Conservation (phyloP, 2,888 invertebrate genomes). For the Acanthacorydalis orientalis region DNA sequence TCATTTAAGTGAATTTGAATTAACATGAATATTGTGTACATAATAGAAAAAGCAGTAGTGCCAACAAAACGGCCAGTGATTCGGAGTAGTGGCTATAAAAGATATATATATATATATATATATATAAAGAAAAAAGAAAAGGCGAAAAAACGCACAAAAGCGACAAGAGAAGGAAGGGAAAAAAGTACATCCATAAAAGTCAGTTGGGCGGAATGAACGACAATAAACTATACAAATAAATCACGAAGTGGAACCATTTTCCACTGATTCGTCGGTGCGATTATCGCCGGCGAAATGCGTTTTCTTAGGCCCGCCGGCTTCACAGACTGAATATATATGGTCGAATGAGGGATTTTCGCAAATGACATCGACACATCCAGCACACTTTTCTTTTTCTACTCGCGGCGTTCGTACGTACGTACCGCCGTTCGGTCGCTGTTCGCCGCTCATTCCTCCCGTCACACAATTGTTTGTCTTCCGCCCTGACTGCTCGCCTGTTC, state of each 20-base stretch:
- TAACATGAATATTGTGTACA: too few species aligned
- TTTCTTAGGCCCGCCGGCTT: constrained; percentile 4
- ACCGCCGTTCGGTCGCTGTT: too few species aligned
- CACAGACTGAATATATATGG: not conserved
- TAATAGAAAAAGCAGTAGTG: too few species aligned
- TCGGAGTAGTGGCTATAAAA: too few species aligned
- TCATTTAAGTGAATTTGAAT: too few species aligned
- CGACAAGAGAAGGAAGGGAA: constrained; percentile 6
- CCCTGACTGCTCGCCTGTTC: too few species aligned
- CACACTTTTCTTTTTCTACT: too few species aligned
- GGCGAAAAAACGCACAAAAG: not conserved
- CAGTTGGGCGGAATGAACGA: constrained; percentile 23
- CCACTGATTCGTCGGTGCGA: constrained; percentile 18
- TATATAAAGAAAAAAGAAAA: not conserved
- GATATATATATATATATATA: not conserved
- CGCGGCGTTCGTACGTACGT: too few species aligned
- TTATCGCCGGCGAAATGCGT: constrained; percentile 12
- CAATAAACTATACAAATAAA: constrained; percentile 23
- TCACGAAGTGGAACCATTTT: constrained; percentile 16
- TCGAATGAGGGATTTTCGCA: not conserved
- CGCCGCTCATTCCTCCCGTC: too few species aligned
- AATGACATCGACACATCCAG: too few species aligned
- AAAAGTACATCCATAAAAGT: constrained; percentile 23
- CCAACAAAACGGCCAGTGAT: too few species aligned
- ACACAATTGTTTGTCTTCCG: too few species aligned